Conservation (phyloP, 2,888 invertebrate species). For the Stramonita haemastoma region DNA sequence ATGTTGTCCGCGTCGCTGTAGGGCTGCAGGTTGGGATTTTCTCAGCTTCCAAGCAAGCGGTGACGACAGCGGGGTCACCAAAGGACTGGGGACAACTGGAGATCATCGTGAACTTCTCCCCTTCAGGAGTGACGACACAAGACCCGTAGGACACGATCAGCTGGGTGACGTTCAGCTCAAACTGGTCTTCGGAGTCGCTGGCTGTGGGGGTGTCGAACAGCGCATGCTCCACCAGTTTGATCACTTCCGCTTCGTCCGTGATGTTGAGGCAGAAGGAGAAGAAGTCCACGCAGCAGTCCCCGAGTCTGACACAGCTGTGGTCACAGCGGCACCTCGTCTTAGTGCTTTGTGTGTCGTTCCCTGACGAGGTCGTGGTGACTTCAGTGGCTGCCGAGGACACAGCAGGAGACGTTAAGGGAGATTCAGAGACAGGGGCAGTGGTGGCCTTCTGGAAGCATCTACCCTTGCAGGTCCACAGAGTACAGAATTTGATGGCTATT, state of each 20-base stretch:
- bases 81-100: slow-evolving; percentile 2
- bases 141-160: slow-evolving; percentile 26
- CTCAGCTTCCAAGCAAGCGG: neutral
- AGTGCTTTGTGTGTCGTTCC: neutral
- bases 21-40: slow-evolving; percentile 24
- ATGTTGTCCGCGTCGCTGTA: slow-evolving; percentile 31
- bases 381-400: neutral
- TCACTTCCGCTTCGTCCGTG: slow-evolving; percentile 32
- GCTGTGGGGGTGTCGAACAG: slow-evolving; percentile 30
- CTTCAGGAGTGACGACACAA: slow-evolving; percentile 31
- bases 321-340: slow-evolving; percentile 32
- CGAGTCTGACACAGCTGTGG: slow-evolving; percentile 33
- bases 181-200: slow-evolving; percentile 27
- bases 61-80: neutral
- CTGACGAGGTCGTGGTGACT: neutral
- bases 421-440: neutral
- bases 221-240: slow-evolving; percentile 27
- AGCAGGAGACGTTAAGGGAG: neutral
- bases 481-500: slow-evolving; percentile 19
- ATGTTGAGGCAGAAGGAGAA: slow-evolving; percentile 39
- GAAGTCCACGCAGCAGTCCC: slow-evolving; percentile 44
- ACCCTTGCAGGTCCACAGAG: slow-evolving; percentile 24
- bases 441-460: slow-evolving; percentile 31
- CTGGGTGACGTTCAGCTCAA: neutral
- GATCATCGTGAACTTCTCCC: slow-evolving; percentile 30